A percentile compares a stretch with the other conserved stretches of the same genome.
phyloP scores from a whole-genome alignment of 2,888 invertebrate genomes.

The Agrotis puta region DNA sequence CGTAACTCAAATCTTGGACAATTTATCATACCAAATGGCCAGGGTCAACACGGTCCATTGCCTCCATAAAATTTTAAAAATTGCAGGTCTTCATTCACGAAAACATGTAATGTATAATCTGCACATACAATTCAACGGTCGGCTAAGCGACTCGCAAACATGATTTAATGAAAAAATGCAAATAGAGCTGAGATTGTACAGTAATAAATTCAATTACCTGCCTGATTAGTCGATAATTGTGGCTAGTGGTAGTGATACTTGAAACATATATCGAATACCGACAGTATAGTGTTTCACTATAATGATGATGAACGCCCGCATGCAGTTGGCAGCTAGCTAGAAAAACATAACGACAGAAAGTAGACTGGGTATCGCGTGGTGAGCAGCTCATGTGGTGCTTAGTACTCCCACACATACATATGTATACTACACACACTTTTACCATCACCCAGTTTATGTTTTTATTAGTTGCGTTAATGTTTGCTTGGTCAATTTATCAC shows the following conservation, averaged over 20 bases:
- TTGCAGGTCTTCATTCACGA: constrained; percentile 23
- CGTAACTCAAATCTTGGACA: constrained; percentile 44
- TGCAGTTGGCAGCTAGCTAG: constrained; percentile 24
- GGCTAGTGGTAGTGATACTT: constrained; percentile 53
- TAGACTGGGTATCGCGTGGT: constrained; percentile 40
- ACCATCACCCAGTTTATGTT: constrained; percentile 53
- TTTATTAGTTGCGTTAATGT: constrained; percentile 51
- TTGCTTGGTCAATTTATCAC: constrained; percentile 48
- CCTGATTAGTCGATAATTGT: constrained; percentile 58
- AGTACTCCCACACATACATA: constrained; percentile 24
- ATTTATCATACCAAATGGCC: constrained; percentile 43
- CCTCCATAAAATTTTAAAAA: constrained; percentile 43
- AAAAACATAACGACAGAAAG: constrained; percentile 57
- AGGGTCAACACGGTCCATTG: constrained; percentile 28
- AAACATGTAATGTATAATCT: constrained; percentile 1
- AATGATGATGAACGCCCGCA: constrained; percentile 53
- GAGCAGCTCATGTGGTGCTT: constrained; percentile 24
- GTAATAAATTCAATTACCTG: constrained; percentile 58
- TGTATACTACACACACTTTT: constrained; percentile 48
- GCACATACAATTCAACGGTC: constrained; percentile 19
- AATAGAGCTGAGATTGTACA: constrained; percentile 29
- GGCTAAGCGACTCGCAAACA: constrained; percentile 15
- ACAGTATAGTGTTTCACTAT: constrained; percentile 55
- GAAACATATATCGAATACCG: constrained; percentile 54
- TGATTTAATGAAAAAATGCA: constrained; percentile 41